Evolutionary conservation across 2,888 invertebrate species (phyloP).

Genomic region (Drosophila atripex): DNA sequence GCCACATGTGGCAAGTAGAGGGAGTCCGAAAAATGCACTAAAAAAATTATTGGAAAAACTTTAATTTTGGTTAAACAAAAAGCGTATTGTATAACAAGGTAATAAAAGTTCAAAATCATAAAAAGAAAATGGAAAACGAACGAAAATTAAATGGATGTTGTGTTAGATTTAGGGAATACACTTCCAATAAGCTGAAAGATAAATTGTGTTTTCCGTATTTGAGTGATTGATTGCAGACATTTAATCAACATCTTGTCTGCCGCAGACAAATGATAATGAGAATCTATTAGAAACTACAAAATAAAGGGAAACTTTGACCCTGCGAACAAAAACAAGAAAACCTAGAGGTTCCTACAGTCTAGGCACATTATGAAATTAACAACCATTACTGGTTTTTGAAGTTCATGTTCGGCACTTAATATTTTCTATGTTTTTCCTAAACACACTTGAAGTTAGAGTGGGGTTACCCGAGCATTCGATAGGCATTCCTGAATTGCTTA

Average conservation of each 20-base stretch:
- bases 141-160: neutral
- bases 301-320: neutral
- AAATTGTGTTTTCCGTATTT: neutral
- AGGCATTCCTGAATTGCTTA: slow-evolving; percentile 22
- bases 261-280: neutral
- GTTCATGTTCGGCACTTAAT: neutral
- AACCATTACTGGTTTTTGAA: neutral
- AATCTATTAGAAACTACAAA: neutral
- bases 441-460: slow-evolving; percentile 8
- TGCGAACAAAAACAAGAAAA: neutral
- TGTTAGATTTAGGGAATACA: neutral
- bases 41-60: neutral
- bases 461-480: neutral
- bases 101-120: neutral
- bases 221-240: neutral
- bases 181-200: neutral
- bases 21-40: slow-evolving; percentile 13
- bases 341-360: neutral
- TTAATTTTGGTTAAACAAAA: neutral
- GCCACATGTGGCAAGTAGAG: slow-evolving; percentile 12
- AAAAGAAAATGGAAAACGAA: neutral
- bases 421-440: slow-evolving; percentile 6
- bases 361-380: neutral
- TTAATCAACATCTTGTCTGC: neutral
- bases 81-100: neutral